A percentile compares a stretch with the other conserved stretches of the same genome.
These are phyloP conservation scores for Muraenolepis orangiensis DNA, from an alignment of 2,797 vertebrate species.

Conservation along the genomic window DNA sequence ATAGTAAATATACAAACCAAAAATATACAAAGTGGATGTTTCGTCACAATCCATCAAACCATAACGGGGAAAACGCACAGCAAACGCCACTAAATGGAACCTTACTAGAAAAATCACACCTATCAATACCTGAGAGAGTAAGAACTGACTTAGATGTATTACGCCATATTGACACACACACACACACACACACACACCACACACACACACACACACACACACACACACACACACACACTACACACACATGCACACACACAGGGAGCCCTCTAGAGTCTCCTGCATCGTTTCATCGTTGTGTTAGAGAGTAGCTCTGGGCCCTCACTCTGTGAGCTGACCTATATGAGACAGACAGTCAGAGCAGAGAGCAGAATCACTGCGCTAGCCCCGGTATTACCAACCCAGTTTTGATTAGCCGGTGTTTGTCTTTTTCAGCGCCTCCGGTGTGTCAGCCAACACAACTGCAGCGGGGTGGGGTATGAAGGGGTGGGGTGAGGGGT, in stretches of 20 bases:
- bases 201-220: slow-evolving; percentile 8
- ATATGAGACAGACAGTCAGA: slow-evolving; percentile 52
- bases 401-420: slow-evolving; percentile 54
- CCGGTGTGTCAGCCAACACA: slow-evolving; percentile 45
- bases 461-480: slow-evolving; percentile 60
- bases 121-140: background rate
- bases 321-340: slow-evolving; percentile 43
- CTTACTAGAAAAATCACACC: background rate
- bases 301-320: slow-evolving; percentile 29
- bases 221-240: slow-evolving; percentile 21
- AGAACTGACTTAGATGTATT: background rate
- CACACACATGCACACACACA: slow-evolving; percentile 27
- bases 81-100: background rate
- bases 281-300: background rate
- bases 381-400: slow-evolving; percentile 44
- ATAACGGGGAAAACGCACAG: background rate
- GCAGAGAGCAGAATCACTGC: slow-evolving; percentile 47
- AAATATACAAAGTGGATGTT: too few relatives aligned
- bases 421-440: slow-evolving; percentile 34
- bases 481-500: too few relatives aligned
- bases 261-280: slow-evolving; percentile 39
- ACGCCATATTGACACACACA: slow-evolving; percentile 13
- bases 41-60: background rate
- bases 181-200: slow-evolving; percentile 39
- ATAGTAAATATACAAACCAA: too few relatives aligned